Conservation (phyloP, 1,140 invertebrate species). For the Lucilia cuprina region DNA sequence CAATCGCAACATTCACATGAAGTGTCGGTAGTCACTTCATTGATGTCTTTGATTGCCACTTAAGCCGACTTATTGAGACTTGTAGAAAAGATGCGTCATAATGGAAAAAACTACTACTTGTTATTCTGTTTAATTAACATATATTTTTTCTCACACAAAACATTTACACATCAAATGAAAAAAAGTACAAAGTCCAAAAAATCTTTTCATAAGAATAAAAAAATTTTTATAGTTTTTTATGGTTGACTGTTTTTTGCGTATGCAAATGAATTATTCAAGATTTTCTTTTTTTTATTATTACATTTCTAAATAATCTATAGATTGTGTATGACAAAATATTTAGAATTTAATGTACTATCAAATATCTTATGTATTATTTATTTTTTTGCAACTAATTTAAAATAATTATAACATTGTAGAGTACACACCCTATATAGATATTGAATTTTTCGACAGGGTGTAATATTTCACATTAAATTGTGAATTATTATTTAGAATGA, state of each 20-base stretch:
- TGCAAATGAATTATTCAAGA: too few species aligned
- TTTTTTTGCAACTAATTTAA: background rate
- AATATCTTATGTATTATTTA: background rate
- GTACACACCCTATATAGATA: too few species aligned
- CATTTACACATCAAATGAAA: background rate
- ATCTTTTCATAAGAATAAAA: background rate
- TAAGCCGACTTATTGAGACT: background rate
- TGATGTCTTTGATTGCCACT: background rate
- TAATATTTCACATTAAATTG: background rate
- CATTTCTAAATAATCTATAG: background rate
- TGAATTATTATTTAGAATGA: background rate
- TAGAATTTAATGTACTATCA: background rate
- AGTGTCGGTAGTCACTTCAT: background rate
- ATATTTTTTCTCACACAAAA: background rate
- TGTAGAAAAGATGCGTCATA: background rate
- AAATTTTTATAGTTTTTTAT: background rate
- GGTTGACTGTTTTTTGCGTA: too few species aligned
- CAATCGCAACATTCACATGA: background rate
- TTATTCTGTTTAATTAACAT: too few species aligned
- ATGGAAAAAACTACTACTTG: background rate
- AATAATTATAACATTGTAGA: background rate
- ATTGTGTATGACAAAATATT: background rate
- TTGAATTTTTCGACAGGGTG: background rate
- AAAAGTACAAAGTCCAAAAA: background rate
- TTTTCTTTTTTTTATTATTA: background rate